Evolutionary conservation across 2,888 invertebrate species (phyloP).

Genomic region (Branchellion lobata): DNA sequence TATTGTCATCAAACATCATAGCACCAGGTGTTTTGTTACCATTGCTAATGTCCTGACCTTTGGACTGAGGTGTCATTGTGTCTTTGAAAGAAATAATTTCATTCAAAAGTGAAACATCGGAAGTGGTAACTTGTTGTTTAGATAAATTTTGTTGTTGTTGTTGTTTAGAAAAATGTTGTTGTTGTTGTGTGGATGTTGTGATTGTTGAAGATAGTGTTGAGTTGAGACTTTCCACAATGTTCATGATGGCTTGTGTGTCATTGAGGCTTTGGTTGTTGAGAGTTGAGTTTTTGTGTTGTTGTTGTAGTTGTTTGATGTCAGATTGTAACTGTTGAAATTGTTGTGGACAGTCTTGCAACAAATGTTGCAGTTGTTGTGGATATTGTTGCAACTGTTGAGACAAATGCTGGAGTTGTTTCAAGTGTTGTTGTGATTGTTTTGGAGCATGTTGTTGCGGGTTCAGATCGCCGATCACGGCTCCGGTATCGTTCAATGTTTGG

Average conservation of each 20-base stretch:
- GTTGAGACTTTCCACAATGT: neutral
- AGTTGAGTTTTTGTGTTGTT: neutral
- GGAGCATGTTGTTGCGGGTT: no score
- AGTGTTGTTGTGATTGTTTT: neutral
- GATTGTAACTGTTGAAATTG: neutral
- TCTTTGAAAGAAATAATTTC: no score
- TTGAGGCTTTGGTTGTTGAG: neutral
- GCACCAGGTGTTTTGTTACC: no score
- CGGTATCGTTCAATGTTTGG: neutral
- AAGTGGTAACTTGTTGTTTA: no score
- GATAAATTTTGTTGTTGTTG: no score
- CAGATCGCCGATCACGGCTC: no score
- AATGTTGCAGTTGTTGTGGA: neutral
- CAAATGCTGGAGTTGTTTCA: neutral
- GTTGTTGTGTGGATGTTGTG: no score
- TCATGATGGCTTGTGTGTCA: conserved; percentile 2
- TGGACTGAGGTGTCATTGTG: no score
- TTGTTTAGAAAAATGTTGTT: no score
- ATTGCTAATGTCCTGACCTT: no score
- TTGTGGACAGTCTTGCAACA: neutral
- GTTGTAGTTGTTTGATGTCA: conserved; percentile 5
- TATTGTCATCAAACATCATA: no score
- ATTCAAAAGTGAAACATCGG: no score
- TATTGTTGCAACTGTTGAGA: neutral
- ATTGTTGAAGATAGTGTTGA: neutral